These are phyloP conservation scores for Enteromius anoplus DNA, from an alignment of 2,797 vertebrate species.

Conservation along the genomic window DNA sequence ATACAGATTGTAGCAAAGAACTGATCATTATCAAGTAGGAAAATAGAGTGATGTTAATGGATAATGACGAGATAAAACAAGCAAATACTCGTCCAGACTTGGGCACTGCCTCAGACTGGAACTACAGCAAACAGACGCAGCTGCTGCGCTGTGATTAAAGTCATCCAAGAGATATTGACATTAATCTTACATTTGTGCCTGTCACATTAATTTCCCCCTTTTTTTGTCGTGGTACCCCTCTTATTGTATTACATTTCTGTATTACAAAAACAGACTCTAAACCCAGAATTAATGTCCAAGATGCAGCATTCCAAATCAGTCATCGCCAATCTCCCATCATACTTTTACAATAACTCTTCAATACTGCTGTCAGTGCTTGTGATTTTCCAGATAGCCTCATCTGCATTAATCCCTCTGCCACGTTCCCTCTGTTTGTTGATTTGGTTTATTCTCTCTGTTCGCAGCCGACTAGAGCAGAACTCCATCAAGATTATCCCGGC, in stretches of 20 bases:
- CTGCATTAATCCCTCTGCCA: slow-evolving; percentile 27
- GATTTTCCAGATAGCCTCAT: slow-evolving; percentile 28
- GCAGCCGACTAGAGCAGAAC: slow-evolving; percentile 97
- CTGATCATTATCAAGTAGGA: no score
- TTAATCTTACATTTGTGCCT: slow-evolving; percentile 11
- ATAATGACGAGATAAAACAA: neutral
- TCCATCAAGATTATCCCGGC: slow-evolving; percentile 96
- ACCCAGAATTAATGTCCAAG: neutral
- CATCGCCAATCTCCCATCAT: neutral
- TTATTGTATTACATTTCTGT: slow-evolving; percentile 9
- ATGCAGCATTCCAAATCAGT: neutral
- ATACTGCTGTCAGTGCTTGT: neutral
- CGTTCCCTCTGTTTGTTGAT: slow-evolving; percentile 19
- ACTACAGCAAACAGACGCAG: slow-evolving; percentile 20
- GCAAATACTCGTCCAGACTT: slow-evolving; percentile 10
- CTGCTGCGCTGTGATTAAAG: slow-evolving; percentile 6
- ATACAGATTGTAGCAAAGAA: no score
- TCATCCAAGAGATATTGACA: neutral
- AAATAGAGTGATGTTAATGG: no score
- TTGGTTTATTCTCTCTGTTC: slow-evolving; percentile 38
- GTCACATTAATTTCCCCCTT: neutral
- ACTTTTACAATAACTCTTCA: slow-evolving; percentile 4
- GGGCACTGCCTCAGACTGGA: neutral
- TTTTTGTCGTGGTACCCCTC: slow-evolving; percentile 7
- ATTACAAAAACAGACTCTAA: slow-evolving; percentile 4